A percentile compares a stretch with the other conserved stretches of the same genome.
phyloP scores from a whole-genome alignment of 1,140 invertebrate genomes.

The Drosophila ambigua region DNA sequence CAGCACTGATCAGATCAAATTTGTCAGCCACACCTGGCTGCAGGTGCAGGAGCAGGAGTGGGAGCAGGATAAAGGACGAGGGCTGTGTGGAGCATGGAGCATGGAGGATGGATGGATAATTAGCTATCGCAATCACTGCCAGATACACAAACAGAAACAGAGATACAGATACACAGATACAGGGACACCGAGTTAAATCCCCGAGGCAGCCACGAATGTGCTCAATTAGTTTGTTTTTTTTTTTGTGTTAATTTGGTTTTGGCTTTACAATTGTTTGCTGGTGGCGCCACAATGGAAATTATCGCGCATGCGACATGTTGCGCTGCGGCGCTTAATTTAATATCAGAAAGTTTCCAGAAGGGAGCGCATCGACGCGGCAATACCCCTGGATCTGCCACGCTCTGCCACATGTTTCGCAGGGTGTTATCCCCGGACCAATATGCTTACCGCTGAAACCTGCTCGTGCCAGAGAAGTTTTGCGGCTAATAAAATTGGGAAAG shows the following conservation, averaged over 20 bases:
- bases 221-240: constrained; percentile 54
- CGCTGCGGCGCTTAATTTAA: constrained; percentile 44
- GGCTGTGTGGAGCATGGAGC: too few species aligned
- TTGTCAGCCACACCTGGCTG: constrained; percentile 29
- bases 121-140: constrained; percentile 56
- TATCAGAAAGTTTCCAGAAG: constrained; percentile 48
- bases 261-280: constrained; percentile 33
- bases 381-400: background rate
- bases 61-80: background rate
- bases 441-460: background rate
- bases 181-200: too few species aligned
- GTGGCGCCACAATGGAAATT: constrained; percentile 41
- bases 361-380: background rate
- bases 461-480: constrained; percentile 50
- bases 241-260: constrained; percentile 18
- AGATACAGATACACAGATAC: background rate
- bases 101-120: constrained; percentile 42
- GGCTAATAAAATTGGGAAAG: constrained; percentile 64
- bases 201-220: constrained; percentile 23
- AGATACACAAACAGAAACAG: constrained; percentile 9
- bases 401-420: constrained; percentile 9
- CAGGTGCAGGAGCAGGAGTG: background rate
- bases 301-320: constrained; percentile 45
- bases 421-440: constrained; percentile 33
- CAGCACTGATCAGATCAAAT: constrained; percentile 28